Percentiles rank a stretch among this genome's conserved stretches.
phyloP scores from a whole-genome alignment of 2,113 vertebrate genomes.

The Perca fluviatilis region DNA sequence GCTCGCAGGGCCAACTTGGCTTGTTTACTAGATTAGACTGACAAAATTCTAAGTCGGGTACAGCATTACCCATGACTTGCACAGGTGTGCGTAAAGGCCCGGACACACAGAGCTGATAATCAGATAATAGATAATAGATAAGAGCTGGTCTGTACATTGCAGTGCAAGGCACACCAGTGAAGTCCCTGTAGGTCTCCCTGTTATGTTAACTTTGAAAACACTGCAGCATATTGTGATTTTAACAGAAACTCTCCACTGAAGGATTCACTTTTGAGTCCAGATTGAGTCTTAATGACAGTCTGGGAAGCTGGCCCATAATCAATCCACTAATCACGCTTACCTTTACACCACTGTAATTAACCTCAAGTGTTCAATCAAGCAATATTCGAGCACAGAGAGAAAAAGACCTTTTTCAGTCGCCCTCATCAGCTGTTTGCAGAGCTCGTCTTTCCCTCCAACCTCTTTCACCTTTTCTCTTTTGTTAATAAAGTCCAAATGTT shows the following conservation, averaged over 20 bases:
- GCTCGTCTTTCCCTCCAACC: slow-evolving; percentile 3
- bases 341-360: slow-evolving; percentile 56
- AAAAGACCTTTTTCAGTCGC: slow-evolving; percentile 31
- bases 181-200: neutral
- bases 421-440: slow-evolving; percentile 45
- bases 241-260: slow-evolving; percentile 21
- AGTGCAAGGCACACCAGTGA: too few species aligned
- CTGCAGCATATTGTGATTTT: neutral
- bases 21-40: too few species aligned
- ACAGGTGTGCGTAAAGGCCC: neutral
- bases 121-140: too few species aligned
- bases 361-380: slow-evolving; percentile 59
- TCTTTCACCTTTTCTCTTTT: slow-evolving; percentile 40
- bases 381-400: slow-evolving; percentile 35
- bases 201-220: slow-evolving; percentile 10
- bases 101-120: too few species aligned
- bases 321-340: slow-evolving; percentile 46
- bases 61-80: neutral
- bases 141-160: neutral
- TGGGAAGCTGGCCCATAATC: slow-evolving; percentile 48
- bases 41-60: too few species aligned
- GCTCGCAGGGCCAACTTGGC: too few species aligned
- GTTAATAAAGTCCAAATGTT: slow-evolving; percentile 61
- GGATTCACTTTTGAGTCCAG: slow-evolving; percentile 36
- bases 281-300: slow-evolving; percentile 51